Conservation (phyloP, 2,113 vertebrate genomes). For the Astur gentilis region DNA sequence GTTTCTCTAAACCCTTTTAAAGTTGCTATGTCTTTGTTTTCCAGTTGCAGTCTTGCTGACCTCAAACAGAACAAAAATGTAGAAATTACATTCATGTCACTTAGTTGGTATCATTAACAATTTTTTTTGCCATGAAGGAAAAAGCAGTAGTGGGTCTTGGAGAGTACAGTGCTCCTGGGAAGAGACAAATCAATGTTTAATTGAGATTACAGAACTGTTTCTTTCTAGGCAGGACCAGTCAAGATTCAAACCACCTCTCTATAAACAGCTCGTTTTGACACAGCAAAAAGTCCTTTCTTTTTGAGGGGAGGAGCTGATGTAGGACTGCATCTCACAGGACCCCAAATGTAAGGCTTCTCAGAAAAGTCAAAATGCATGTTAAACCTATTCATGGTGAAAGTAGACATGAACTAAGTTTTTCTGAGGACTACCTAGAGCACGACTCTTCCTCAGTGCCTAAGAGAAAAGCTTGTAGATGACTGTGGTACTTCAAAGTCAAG, state of each 20-base stretch:
- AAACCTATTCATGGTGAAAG: background rate
- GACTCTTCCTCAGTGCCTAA: background rate
- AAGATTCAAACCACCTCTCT: background rate
- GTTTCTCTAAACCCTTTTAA: background rate
- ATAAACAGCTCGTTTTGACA: background rate
- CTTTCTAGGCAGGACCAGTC: background rate
- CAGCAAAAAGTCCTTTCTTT: background rate
- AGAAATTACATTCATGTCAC: slow-evolving; percentile 6
- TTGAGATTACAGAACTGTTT: slow-evolving; percentile 15
- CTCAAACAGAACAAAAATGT: slow-evolving; percentile 27
- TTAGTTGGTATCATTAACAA: slow-evolving; percentile 43
- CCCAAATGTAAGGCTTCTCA: background rate
- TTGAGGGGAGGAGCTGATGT: background rate
- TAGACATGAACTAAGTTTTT: background rate
- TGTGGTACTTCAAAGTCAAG: background rate
- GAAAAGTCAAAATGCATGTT: background rate
- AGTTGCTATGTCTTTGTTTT: slow-evolving; percentile 32
- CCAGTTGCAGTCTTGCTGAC: slow-evolving; percentile 13
- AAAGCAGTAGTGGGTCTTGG: slow-evolving; percentile 18
- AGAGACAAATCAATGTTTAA: slow-evolving; percentile 45
- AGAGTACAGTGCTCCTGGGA: slow-evolving; percentile 7
- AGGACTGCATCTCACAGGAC: background rate
- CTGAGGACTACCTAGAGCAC: background rate
- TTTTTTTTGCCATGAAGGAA: slow-evolving; percentile 18
- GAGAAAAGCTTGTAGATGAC: background rate